Evolutionary conservation across 2,113 vertebrate genomes (phyloP), one percentile per base, ranked within the genome.

Genomic region (Nerophis ophidion): DNA sequence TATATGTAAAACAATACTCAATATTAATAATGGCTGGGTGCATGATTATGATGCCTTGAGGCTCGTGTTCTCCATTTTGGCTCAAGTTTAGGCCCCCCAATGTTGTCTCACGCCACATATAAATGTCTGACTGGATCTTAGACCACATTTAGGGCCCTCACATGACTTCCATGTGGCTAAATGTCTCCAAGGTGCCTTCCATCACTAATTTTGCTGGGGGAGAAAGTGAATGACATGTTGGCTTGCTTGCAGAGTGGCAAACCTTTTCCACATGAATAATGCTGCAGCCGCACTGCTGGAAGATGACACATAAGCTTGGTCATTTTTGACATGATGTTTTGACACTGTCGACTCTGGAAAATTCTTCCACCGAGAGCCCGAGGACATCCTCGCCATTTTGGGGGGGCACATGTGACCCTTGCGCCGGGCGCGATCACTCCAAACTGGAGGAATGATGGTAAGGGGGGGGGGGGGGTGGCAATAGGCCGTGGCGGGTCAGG

Each of bases 401-500:
- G 51, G 63, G 64, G 64, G 78, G 67, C 71, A 81, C 72, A 61
- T 79, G 71, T 77, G 81, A 82, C 82, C 81, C 68, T 48, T 69
- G 38, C 7, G 40, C 53, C 19, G 56, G 70, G 60, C 74, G 79
- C 48, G 72, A 81, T 75, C 77, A 57, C 74, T 83, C 84, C 81
- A 76, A 66, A 76, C 60, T 66, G 74, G 16, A 60, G 68, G 74
- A 19, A 38, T 10, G 17, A 4, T 15, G 72, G 19, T 26, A 26
- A 26, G 19, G 19, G 48, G 74, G 78, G 48, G 74, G 78, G 84
- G 72, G 64, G 76, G 70, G 65, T 55, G 64, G 75, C 61, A 65
- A 58, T 80, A 76, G 83, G 79, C 81, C 87, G 11, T 78, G 85
- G 86, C 85, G 66, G 91, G 92, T 92, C 90, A 91, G 81, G 88